Base-by-base conservation (phyloP, 1,140 invertebrate genomes). In the Oscheius sp. region DNA sequence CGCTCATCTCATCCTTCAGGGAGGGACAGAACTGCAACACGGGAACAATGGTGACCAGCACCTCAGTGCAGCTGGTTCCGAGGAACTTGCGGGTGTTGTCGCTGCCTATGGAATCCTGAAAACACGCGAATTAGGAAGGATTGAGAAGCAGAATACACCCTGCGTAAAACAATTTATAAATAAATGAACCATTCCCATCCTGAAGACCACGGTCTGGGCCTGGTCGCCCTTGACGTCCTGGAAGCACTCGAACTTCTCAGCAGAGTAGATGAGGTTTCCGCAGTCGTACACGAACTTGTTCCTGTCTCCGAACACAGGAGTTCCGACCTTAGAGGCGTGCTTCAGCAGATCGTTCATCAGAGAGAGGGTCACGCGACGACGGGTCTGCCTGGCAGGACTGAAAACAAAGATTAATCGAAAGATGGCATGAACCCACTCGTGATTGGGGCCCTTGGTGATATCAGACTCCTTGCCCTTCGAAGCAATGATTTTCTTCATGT, bases 221-320 rank as follows among this genome's bases (percentile, higher is more conserved):
- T 26, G 3, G n/a, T 20, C 34, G 46, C 29, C 20, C 10, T 46
- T 68, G 20, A 26, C 49, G 46, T 23, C 35, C 29, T 28, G 26
- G 20, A 26, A 18, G 3, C 29, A 46, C 4, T 23, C 26, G 20
- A 68, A 38, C 2, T 3, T 31, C 20, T 68, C 36, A 18, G 55
- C 31, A 26, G 66, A 26, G 35, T 68, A 68, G 66, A 66, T 31
- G 7, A 31, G 7, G 13, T 59, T 23, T 23, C 55, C 66, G 28
- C 66, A 68, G 46, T 68, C 66, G 35, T 68, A 68, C 10, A 63
- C 52, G 18, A 68, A 62, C 4, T 46, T 26, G 35, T 68, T 32
- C 55, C 26, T 68, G 23, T 63, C 35, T 18, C 13, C 46, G 4
- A 29, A 32, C 46, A 65, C 28, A 3, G 31, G 46, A 26, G 7